phyloP scores from a whole-genome alignment of 23 tunicate genomes.

The Halocynthia roretzi region DNA sequence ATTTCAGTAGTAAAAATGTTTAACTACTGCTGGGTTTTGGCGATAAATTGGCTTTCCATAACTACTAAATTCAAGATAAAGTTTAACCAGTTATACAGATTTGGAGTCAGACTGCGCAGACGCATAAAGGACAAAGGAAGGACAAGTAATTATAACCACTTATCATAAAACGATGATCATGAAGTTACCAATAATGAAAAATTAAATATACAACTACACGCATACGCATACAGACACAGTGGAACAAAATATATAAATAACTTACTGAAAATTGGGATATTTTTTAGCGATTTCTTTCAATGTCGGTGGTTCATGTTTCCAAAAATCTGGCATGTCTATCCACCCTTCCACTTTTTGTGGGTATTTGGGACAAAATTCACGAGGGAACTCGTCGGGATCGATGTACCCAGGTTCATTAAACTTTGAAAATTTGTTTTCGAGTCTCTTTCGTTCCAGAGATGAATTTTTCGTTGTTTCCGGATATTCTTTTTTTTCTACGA shows the following conservation, averaged over 20 bases:
- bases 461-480: neutral
- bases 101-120: no score
- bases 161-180: no score
- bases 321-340: slow-evolving; percentile 19
- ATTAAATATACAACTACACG: neutral
- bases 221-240: no score
- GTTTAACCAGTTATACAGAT: no score
- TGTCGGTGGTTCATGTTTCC: slow-evolving; percentile 9
- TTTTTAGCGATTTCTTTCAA: slow-evolving; percentile 3
- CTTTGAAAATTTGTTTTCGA: neutral
- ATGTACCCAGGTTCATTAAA: neutral
- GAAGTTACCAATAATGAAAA: neutral
- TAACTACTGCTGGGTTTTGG: no score
- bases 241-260: no score
- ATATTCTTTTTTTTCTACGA: neutral
- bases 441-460: neutral
- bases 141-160: no score
- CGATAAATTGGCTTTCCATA: no score
- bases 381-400: neutral
- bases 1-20: no score
- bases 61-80: no score
- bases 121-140: no score
- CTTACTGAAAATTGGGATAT: neutral
- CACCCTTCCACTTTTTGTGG: slow-evolving; percentile 16
- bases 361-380: slow-evolving; percentile 14